Conservation (phyloP, 2,888 invertebrate genomes). For the Drosophila hamatofila region DNA sequence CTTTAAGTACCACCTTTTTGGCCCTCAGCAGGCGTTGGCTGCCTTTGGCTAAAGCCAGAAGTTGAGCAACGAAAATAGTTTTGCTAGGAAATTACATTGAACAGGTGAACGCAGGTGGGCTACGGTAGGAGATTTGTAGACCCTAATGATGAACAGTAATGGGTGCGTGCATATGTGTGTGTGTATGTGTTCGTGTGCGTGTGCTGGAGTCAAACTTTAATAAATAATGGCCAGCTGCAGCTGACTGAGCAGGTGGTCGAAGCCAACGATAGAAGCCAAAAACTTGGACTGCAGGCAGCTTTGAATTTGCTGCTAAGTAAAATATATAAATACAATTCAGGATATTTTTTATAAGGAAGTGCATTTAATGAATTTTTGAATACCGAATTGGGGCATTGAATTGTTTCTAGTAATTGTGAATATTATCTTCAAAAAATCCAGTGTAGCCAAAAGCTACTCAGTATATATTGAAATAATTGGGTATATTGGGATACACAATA, state of each 20-base stretch:
- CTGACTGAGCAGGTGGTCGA: constrained; percentile 1
- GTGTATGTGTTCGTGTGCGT: constrained; percentile 13
- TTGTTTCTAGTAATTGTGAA: background rate
- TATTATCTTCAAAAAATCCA: background rate
- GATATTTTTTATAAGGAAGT: background rate
- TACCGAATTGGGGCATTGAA: background rate
- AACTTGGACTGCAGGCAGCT: constrained; percentile 7
- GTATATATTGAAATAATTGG: background rate
- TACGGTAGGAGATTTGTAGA: background rate
- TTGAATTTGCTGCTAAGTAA: constrained; percentile 9
- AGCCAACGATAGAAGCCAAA: constrained; percentile 6
- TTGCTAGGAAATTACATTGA: constrained; percentile 46
- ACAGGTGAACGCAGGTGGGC: constrained; percentile 22
- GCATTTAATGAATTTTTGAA: background rate
- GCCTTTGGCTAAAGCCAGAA: constrained; percentile 40
- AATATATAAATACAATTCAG: background rate
- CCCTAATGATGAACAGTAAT: constrained; percentile 38
- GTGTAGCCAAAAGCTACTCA: background rate
- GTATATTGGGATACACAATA: background rate
- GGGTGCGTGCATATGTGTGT: background rate
- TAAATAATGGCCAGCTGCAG: constrained; percentile 53
- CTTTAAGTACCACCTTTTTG: constrained; percentile 15
- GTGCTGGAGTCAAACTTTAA: constrained; percentile 48
- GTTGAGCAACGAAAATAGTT: constrained; percentile 68
- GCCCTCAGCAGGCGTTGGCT: constrained; percentile 1